A percentile compares a stretch with the other conserved stretches of the same genome.
Evolutionary conservation across 2,113 vertebrate species (phyloP).

Genomic region (Marmota flaviventris): DNA sequence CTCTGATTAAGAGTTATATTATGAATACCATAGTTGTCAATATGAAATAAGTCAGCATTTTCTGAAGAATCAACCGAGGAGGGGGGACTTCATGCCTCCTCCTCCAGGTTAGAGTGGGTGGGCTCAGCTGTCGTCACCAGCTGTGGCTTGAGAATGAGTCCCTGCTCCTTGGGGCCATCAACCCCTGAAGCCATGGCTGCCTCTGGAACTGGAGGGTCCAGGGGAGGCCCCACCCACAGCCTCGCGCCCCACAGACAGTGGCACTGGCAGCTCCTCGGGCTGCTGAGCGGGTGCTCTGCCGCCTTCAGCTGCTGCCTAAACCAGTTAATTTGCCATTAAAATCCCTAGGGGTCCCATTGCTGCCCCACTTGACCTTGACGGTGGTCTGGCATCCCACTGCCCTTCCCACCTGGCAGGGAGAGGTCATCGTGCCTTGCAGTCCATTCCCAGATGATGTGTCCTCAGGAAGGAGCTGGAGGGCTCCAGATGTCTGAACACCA

Average conservation of each 20-base stretch:
- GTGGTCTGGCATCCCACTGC: not conserved
- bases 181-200: not conserved
- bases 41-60: not conserved
- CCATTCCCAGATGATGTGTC: not conserved
- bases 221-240: not conserved
- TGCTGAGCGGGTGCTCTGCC: not conserved
- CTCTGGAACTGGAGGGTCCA: not conserved
- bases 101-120: not conserved
- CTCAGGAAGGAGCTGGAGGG: not conserved
- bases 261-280: not conserved
- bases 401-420: not conserved
- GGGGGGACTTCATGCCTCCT: too few relatives aligned
- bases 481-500: not conserved
- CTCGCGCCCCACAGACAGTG: not conserved
- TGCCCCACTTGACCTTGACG: not conserved
- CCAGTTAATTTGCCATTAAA: not conserved
- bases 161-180: not conserved
- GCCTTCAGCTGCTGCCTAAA: not conserved
- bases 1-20: not conserved
- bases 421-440: not conserved
- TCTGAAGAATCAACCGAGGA: not conserved
- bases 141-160: not conserved
- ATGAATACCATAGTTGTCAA: not conserved
- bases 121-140: not conserved
- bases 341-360: not conserved